Evolutionary conservation across 1,140 invertebrate species (phyloP).

Genomic region (Belonocnema kinseyi): DNA sequence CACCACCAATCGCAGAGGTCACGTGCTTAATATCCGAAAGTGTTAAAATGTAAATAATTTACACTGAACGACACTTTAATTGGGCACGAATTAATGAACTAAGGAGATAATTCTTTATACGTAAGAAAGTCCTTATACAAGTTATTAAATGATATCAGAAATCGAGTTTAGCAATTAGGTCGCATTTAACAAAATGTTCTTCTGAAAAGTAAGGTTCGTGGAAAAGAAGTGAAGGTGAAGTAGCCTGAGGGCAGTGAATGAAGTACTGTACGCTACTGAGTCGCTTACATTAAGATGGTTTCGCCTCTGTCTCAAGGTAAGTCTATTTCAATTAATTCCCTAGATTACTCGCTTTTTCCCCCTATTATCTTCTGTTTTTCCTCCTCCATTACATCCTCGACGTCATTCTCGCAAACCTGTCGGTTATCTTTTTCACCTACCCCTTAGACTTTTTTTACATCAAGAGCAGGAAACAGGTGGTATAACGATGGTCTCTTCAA

Average conservation of each 20-base stretch:
- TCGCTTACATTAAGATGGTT: constrained; percentile 26
- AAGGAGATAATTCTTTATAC: not conserved
- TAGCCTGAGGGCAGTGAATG: constrained; percentile 24
- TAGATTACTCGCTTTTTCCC: constrained; percentile 11
- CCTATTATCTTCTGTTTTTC: constrained; percentile 30
- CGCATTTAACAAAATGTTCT: not conserved
- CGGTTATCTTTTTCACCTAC: constrained; percentile 28
- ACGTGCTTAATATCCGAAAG: constrained; percentile 13
- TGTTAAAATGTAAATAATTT: constrained; percentile 10
- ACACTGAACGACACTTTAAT: constrained; percentile 21
- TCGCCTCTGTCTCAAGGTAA: constrained; percentile 27
- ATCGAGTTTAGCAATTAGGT: not conserved
- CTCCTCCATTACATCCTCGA: constrained; percentile 14
- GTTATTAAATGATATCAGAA: constrained; percentile 22
- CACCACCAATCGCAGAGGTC: constrained; percentile 32
- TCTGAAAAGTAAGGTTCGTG: not conserved
- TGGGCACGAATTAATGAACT: constrained; percentile 7
- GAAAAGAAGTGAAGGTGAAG: constrained; percentile 24
- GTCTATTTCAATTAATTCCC: constrained; percentile 31
- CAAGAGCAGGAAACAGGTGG: constrained; percentile 28
- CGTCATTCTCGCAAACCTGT: constrained; percentile 23
- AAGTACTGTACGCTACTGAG: constrained; percentile 6
- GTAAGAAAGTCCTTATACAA: constrained; percentile 12
- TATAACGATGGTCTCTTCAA: constrained; percentile 27
- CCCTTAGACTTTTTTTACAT: constrained; percentile 12